Conservation (phyloP, 2,113 vertebrate genomes). For the Anseranas semipalmata region DNA sequence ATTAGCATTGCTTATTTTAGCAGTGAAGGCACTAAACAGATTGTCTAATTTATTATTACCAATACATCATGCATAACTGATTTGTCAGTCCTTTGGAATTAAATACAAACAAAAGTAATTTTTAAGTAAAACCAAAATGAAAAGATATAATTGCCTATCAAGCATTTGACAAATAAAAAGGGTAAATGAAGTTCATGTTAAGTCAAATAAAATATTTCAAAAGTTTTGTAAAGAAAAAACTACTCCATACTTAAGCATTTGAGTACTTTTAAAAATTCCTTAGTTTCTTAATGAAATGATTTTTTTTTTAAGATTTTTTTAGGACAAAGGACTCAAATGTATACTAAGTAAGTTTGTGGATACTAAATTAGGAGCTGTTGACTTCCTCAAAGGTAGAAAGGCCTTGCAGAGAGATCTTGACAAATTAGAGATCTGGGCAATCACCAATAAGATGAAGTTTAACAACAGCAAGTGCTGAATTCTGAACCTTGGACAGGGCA, state of each 20-base stretch:
- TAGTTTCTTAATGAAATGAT: neutral
- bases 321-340: too few relatives aligned
- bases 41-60: neutral
- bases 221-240: neutral
- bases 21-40: neutral
- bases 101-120: neutral
- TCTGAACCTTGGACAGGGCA: too few relatives aligned
- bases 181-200: neutral
- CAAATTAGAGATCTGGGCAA: too few relatives aligned
- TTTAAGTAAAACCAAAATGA: neutral
- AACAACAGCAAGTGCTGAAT: too few relatives aligned
- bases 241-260: neutral
- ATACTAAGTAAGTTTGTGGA: too few relatives aligned
- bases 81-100: neutral
- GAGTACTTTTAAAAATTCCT: neutral
- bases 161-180: neutral
- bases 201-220: neutral
- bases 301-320: neutral
- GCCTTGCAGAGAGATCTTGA: too few relatives aligned
- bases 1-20: neutral
- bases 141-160: neutral
- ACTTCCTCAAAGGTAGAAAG: too few relatives aligned
- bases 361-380: too few relatives aligned
- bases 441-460: too few relatives aligned
- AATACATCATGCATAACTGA: neutral